Conservation (phyloP, 2,113 vertebrate genomes). For the Saimiri boliviensis region DNA sequence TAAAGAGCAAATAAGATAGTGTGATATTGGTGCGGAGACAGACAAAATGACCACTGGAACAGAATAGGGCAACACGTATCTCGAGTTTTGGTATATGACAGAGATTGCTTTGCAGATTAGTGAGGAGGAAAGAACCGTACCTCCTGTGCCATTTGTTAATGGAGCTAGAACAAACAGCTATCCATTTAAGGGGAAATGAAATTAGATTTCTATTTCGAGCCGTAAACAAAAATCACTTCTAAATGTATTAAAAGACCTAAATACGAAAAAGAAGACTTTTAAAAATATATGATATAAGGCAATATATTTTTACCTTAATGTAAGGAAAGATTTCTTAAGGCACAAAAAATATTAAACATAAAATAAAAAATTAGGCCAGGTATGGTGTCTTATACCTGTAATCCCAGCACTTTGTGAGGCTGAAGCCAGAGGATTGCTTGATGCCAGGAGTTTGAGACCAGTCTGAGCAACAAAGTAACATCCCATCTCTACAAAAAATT, state of each 20-base stretch:
- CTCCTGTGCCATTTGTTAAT: background rate
- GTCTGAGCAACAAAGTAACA: too few species aligned
- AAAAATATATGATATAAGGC: background rate
- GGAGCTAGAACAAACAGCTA: background rate
- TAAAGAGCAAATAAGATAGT: background rate
- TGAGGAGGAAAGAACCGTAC: background rate
- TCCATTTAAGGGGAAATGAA: background rate
- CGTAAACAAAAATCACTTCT: too few species aligned
- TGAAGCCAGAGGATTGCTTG: too few species aligned
- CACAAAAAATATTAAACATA: background rate
- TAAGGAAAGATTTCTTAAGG: background rate
- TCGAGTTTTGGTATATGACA: fast-evolving
- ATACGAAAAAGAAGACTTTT: background rate
- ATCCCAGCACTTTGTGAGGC: too few species aligned
- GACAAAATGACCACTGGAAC: background rate
- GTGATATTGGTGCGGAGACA: fast-evolving
- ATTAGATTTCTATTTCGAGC: background rate
- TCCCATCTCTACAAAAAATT: too few species aligned
- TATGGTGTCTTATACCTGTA: too few species aligned
- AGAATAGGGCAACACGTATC: fast-evolving
- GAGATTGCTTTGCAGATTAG: background rate
- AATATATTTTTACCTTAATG: background rate
- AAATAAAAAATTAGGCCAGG: background rate
- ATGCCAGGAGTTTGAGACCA: too few species aligned
- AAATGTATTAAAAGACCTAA: background rate